A percentile compares a stretch with the other conserved stretches of the same genome.
These are phyloP conservation scores for Drosophila recens DNA, from an alignment of 2,888 invertebrate species.

Conservation along the genomic window DNA sequence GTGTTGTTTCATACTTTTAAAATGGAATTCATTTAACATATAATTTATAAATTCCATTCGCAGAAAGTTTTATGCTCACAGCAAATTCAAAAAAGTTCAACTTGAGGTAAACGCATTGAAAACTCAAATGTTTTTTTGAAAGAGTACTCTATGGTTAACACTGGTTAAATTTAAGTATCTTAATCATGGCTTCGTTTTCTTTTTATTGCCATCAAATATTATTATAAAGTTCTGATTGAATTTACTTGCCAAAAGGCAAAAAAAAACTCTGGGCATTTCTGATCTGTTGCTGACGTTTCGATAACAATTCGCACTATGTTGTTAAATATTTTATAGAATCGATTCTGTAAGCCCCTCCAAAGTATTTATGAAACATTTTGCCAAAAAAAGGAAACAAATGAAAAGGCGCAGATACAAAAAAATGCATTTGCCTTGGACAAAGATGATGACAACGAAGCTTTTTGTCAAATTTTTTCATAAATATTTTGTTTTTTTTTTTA, in stretches of 20 bases:
- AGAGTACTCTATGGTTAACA: background rate
- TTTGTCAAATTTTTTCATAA: constrained; percentile 37
- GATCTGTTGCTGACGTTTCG: constrained; percentile 42
- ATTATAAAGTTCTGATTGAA: constrained; percentile 6
- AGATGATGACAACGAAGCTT: constrained; percentile 16
- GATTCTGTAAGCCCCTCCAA: constrained; percentile 12
- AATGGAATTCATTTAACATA: constrained; percentile 57
- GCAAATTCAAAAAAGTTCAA: constrained; percentile 26
- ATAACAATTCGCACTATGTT: constrained; percentile 38
- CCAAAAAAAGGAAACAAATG: constrained; percentile 28
- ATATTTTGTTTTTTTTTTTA: constrained; percentile 18
- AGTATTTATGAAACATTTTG: constrained; percentile 5
- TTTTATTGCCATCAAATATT: background rate
- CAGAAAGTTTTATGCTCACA: constrained; percentile 20
- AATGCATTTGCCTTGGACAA: constrained; percentile 22
- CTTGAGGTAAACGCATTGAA: background rate
- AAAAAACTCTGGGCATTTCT: constrained; percentile 15
- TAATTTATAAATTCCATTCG: constrained; percentile 47
- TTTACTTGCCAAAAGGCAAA: constrained; percentile 11
- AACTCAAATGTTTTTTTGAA: constrained; percentile 5
- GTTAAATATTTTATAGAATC: constrained; percentile 38
- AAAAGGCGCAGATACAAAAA: constrained; percentile 23
- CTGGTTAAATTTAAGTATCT: too few relatives aligned
- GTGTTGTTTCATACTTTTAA: constrained; percentile 15
- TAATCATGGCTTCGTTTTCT: too few relatives aligned